Evolutionary conservation across 30 jellyfish, hydroid and myxozoan species (phyloP).

Genomic region (Hydractinia echinata): DNA sequence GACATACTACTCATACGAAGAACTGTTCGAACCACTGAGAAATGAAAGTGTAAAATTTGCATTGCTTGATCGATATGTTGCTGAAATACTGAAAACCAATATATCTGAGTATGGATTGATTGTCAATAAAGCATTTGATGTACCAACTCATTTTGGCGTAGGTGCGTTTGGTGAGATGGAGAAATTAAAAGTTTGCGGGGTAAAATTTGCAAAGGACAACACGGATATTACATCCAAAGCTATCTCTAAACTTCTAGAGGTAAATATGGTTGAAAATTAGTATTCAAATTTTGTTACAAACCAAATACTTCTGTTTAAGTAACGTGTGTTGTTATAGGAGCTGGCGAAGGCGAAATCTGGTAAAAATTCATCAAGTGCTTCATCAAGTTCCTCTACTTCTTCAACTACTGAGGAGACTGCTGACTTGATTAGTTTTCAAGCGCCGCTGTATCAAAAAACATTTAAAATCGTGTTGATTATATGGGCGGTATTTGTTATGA

Average conservation of each 20-base stretch:
- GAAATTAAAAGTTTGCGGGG: neutral
- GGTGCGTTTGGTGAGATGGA: slow-evolving; percentile 11
- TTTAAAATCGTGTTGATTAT: neutral
- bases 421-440: neutral
- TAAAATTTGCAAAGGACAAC: neutral
- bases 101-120: neutral
- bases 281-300: neutral
- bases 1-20: slow-evolving; percentile 8
- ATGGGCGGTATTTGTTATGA: neutral
- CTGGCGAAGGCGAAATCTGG: neutral
- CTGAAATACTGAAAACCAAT: neutral
- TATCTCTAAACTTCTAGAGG: slow-evolving; percentile 2
- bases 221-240: neutral
- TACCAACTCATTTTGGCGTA: neutral
- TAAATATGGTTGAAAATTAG: neutral
- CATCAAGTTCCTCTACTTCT: neutral
- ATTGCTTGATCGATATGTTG: slow-evolving; percentile 4
- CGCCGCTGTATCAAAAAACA: slow-evolving; percentile 4
- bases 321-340: neutral
- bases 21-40: neutral
- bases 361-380: neutral
- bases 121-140: neutral
- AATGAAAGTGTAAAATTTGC: neutral
- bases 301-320: neutral
- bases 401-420: neutral